Evolutionary conservation across 2,888 invertebrate genomes (phyloP).

Genomic region (Linnaemya tessellans): DNA sequence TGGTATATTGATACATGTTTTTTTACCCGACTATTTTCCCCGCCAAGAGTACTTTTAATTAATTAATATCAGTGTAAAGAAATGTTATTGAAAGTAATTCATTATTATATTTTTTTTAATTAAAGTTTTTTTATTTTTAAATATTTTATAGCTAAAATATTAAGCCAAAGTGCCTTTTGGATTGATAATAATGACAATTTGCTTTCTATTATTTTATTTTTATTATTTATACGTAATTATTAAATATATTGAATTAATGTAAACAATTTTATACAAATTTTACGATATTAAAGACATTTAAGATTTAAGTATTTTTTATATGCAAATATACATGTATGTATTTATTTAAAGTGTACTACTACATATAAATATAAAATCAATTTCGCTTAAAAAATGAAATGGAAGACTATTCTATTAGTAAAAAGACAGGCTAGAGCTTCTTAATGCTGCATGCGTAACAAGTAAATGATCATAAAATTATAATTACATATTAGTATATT

Average conservation of each 20-base stretch:
- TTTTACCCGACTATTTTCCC: constrained; percentile 86
- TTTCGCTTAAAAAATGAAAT: too few species aligned
- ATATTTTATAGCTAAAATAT: constrained; percentile 55
- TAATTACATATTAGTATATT: too few species aligned
- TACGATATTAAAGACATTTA: not conserved
- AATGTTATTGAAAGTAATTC: constrained; percentile 36
- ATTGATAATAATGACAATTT: constrained; percentile 64
- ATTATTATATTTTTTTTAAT: constrained; percentile 11
- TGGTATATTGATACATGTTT: constrained; percentile 89
- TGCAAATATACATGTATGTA: not conserved
- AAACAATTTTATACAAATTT: not conserved
- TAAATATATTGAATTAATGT: constrained; percentile 1
- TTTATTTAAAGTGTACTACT: not conserved
- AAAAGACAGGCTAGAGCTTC: too few species aligned
- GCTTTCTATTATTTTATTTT: constrained; percentile 28
- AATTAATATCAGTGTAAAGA: constrained; percentile 21
- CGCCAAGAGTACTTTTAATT: constrained; percentile 78
- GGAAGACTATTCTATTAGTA: too few species aligned
- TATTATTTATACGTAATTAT: not conserved
- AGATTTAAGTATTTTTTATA: constrained; percentile 8
- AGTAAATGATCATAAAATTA: too few species aligned
- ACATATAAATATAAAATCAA: too few species aligned
- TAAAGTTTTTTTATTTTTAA: constrained; percentile 8
- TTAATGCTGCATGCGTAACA: too few species aligned
- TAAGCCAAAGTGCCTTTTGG: constrained; percentile 72